Evolutionary conservation across 2,888 invertebrate genomes (phyloP).

Genomic region (Branchipolynoe longqiensis): DNA sequence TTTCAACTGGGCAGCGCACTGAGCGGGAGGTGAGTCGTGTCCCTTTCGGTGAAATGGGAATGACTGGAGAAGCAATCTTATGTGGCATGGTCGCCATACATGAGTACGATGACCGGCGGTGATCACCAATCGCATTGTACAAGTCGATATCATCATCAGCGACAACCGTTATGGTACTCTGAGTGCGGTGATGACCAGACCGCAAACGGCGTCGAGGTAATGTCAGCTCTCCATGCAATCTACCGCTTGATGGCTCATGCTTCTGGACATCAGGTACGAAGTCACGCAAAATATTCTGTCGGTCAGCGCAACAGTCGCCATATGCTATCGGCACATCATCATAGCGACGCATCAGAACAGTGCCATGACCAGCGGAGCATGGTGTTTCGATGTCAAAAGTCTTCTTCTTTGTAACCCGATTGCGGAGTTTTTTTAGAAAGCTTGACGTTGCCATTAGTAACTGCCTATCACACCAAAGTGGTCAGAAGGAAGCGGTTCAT

Average conservation of each 20-base stretch:
- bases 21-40: not conserved
- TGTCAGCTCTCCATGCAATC: conserved; percentile 23
- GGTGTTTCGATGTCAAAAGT: conserved; percentile 47
- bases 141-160: conserved; percentile 48
- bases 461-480: too few relatives aligned
- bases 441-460: conserved; percentile 15
- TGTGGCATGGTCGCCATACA: conserved; percentile 1
- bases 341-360: conserved; percentile 21
- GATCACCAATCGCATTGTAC: conserved; percentile 44
- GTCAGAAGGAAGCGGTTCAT: too few relatives aligned
- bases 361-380: conserved; percentile 26
- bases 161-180: conserved; percentile 22
- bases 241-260: conserved; percentile 21
- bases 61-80: conserved; percentile 5
- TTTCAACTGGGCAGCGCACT: not conserved
- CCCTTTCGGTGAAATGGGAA: not conserved
- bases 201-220: conserved; percentile 13
- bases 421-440: conserved; percentile 42
- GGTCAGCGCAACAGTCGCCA: conserved; percentile 23
- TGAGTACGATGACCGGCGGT: conserved; percentile 23
- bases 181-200: conserved; percentile 37
- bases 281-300: conserved; percentile 40
- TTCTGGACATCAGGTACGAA: conserved; percentile 33
- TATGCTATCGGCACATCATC: conserved; percentile 36
- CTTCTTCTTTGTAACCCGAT: conserved; percentile 40